Evolutionary conservation across 1,140 invertebrate species (phyloP).

Genomic region (Panagrolaimus sp.): DNA sequence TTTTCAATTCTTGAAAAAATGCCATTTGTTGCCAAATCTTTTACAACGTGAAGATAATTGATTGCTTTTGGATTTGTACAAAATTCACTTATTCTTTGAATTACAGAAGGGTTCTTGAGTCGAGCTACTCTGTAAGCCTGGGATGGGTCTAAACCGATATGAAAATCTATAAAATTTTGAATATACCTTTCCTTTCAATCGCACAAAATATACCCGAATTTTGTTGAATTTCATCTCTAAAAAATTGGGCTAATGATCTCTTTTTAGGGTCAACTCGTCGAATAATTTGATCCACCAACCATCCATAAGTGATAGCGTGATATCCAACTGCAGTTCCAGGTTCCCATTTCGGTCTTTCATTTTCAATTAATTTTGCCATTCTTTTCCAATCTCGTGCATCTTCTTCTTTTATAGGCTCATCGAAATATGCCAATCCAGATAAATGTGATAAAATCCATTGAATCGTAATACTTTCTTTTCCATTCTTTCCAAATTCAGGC

Average conservation of each 20-base stretch:
- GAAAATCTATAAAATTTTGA: constrained; percentile 24
- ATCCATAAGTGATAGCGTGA: constrained; percentile 49
- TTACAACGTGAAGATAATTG: constrained; percentile 27
- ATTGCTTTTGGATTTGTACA: constrained; percentile 34
- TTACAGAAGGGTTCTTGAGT: constrained; percentile 31
- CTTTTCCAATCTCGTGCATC: constrained; percentile 25
- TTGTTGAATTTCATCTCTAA: constrained; percentile 45
- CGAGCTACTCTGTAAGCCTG: constrained; percentile 44
- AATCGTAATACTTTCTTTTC: constrained; percentile 61
- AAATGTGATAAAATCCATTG: constrained; percentile 60
- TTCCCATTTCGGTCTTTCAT: constrained; percentile 43
- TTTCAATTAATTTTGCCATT: constrained; percentile 40
- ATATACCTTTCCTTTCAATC: background rate
- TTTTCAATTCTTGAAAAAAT: constrained; percentile 29
- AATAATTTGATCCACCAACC: constrained; percentile 51
- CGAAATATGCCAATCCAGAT: constrained; percentile 45
- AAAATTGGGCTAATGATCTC: constrained; percentile 48
- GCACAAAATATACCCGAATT: constrained; percentile 22
- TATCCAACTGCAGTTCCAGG: constrained; percentile 42
- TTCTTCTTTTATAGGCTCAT: constrained; percentile 37
- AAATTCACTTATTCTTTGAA: constrained; percentile 38
- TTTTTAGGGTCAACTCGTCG: constrained; percentile 39
- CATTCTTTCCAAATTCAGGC: constrained; percentile 62
- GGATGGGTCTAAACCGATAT: constrained; percentile 36
- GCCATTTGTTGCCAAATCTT: constrained; percentile 32